These are phyloP conservation scores for Lutjanus campechanus DNA, from an alignment of 2,797 vertebrate genomes.

Conservation along the genomic window DNA sequence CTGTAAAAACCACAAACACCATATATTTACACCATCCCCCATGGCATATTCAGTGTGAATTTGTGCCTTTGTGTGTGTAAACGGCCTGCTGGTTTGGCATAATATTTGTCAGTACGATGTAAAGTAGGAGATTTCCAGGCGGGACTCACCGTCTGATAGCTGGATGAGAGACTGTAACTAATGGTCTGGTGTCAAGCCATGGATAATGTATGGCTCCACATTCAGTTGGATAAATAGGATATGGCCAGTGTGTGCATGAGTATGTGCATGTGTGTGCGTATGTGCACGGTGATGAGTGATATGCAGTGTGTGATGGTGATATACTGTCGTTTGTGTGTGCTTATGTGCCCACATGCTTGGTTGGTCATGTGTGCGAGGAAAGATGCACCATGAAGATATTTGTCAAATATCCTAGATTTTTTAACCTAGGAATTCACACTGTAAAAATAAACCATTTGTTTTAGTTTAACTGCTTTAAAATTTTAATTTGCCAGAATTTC, in stretches of 20 bases:
- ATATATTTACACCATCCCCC: background rate
- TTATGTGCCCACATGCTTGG: slow-evolving; percentile 42
- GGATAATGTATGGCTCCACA: slow-evolving; percentile 71
- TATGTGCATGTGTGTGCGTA: slow-evolving; percentile 17
- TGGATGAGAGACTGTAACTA: slow-evolving; percentile 75
- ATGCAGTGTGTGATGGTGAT: slow-evolving; percentile 42
- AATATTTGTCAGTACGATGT: slow-evolving; percentile 36
- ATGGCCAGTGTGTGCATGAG: slow-evolving; percentile 41
- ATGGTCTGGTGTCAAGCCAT: slow-evolving; percentile 68
- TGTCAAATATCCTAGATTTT: slow-evolving; percentile 44
- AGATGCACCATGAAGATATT: slow-evolving; percentile 45
- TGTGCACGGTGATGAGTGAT: slow-evolving; percentile 47
- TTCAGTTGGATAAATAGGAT: slow-evolving; percentile 80
- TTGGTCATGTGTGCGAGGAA: slow-evolving; percentile 44
- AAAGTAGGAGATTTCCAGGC: slow-evolving; percentile 51
- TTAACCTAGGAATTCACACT: slow-evolving; percentile 12
- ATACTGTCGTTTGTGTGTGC: slow-evolving; percentile 48
- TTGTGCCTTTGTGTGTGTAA: slow-evolving; percentile 11
- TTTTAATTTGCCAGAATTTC: no score
- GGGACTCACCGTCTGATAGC: slow-evolving; percentile 65
- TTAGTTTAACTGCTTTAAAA: no score
- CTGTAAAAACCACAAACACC: background rate
- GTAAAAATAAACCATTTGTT: no score
- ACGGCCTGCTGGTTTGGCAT: slow-evolving; percentile 25
- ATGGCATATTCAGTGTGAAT: background rate